Percentiles rank a stretch among this genome's conserved stretches.
phyloP scores from a whole-genome alignment of 2,113 vertebrate species.

The Haliaeetus leucogaster region DNA sequence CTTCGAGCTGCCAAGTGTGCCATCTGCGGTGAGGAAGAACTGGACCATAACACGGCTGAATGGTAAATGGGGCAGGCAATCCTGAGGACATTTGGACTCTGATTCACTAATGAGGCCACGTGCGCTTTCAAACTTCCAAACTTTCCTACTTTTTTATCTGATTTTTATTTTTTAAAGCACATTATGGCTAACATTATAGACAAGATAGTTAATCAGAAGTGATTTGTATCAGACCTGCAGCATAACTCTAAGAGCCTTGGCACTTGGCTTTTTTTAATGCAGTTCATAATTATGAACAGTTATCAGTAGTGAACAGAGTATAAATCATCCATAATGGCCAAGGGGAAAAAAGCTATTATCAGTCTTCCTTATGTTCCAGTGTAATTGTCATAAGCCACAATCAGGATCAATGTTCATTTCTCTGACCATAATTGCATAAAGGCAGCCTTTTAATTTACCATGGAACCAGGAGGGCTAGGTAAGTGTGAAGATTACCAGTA shows the following conservation, averaged over 20 bases:
- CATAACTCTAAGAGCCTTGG: slow-evolving; percentile 55
- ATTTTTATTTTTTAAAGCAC: slow-evolving; percentile 41
- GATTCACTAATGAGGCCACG: background rate
- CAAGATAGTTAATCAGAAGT: slow-evolving; percentile 65
- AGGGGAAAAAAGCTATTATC: slow-evolving; percentile 71
- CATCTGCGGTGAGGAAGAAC: slow-evolving; percentile 87
- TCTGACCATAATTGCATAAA: slow-evolving; percentile 66
- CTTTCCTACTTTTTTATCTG: background rate
- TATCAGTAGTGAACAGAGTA: slow-evolving; percentile 62
- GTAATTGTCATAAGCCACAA: slow-evolving; percentile 71
- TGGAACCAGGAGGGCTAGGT: slow-evolving; percentile 56
- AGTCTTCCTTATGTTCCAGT: slow-evolving; percentile 73
- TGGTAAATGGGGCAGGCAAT: slow-evolving; percentile 78
- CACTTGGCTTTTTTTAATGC: slow-evolving; percentile 66
- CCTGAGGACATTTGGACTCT: background rate
- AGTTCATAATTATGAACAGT: slow-evolving; percentile 69
- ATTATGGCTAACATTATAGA: slow-evolving; percentile 24
- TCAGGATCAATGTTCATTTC: slow-evolving; percentile 73
- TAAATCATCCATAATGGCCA: slow-evolving; percentile 73
- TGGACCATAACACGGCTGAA: slow-evolving; percentile 93
- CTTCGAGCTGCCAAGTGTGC: slow-evolving; percentile 89
- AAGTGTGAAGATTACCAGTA: slow-evolving; percentile 57
- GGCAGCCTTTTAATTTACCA: slow-evolving; percentile 65
- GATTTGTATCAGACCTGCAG: slow-evolving; percentile 63
- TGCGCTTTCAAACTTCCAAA: background rate